Evolutionary conservation across 2,113 vertebrate species (phyloP), one percentile per base, ranked within the genome.

Genomic region (Apeltes quadracus): DNA sequence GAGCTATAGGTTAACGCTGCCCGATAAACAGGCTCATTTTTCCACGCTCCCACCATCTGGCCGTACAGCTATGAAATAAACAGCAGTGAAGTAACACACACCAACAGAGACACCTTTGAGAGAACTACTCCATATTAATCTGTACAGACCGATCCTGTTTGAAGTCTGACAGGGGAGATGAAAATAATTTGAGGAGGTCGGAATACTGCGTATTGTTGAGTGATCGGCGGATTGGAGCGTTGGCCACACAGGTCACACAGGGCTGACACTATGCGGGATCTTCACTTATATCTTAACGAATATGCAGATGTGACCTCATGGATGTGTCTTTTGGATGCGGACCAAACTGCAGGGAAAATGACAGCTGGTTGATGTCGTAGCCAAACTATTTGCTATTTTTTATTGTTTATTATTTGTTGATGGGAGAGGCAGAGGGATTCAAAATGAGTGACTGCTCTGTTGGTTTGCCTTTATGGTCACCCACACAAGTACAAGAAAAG

Each of bases 1-100:
- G 71, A 75, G 63, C 39, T 48, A 80, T 66, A 36, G 5, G 41
- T 79, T 62, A 59, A 50, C 77, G 51, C 55, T 61, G 82, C 57
- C 64, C 72, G 46, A 74, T 83, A 66, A 86, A 75, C 14, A 41
- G 34, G 22, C 34, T 63, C 53, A 57, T 69, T 73, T 74, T 53
- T 50, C 22, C 56, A 56, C 57, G 58, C 34, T 51, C 44, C 27
- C 73, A 76, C 81, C 88, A 91, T 87, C 87, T 90, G 88, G 73
- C 78, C 51, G 12, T 65, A 7, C 61, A 54, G 50, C 25, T 55
- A 69, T 86, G 80, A 86, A 83, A 84, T 79, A 88, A 79, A 79
- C 72, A 84, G 61, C 71, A 90, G 75, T 2, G 38, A 51, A 62
- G 68, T 69, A 86, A 87, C 76, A 81, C 68, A 86, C 61, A 72